A percentile compares a stretch with the other conserved stretches of the same genome.
Conservation (phyloP, 2,113 vertebrate species). For the Actenoides lindsayi region DNA sequence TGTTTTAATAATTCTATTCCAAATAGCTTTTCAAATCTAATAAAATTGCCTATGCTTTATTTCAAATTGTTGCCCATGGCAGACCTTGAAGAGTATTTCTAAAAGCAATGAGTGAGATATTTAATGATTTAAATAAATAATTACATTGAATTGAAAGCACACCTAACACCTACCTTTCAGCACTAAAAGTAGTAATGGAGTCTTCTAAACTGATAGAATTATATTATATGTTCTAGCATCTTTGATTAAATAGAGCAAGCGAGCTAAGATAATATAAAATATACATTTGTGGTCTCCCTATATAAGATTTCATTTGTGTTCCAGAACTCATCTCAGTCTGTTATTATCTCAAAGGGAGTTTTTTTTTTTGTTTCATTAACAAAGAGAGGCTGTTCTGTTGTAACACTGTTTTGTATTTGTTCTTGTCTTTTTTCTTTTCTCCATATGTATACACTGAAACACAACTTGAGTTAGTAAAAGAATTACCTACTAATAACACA, state of each 20-base stretch:
- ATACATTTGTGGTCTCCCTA: not conserved
- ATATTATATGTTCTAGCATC: not conserved
- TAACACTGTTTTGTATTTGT: not conserved
- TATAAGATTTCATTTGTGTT: not conserved
- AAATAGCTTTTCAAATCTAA: slow-evolving; percentile 28
- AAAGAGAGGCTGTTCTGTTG: not conserved
- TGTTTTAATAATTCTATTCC: slow-evolving; percentile 34
- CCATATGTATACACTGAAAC: not conserved
- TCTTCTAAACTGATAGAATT: not conserved
- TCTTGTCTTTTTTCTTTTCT: not conserved
- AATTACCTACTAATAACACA: slow-evolving; percentile 47
- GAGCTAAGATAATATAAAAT: not conserved
- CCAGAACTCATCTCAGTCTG: not conserved
- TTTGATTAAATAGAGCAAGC: not conserved
- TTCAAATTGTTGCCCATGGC: not conserved
- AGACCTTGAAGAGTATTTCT: not conserved
- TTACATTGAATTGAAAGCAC: not conserved
- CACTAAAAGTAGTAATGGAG: not conserved
- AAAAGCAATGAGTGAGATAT: not conserved
- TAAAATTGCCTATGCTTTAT: slow-evolving; percentile 21
- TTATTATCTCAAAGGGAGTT: not conserved
- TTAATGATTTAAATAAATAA: slow-evolving; percentile 24
- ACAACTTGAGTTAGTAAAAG: not conserved
- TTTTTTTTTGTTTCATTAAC: not conserved
- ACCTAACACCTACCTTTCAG: not conserved